phyloP scores from a whole-genome alignment of 1,140 invertebrate genomes.

The Trigoniulus corallinus region DNA sequence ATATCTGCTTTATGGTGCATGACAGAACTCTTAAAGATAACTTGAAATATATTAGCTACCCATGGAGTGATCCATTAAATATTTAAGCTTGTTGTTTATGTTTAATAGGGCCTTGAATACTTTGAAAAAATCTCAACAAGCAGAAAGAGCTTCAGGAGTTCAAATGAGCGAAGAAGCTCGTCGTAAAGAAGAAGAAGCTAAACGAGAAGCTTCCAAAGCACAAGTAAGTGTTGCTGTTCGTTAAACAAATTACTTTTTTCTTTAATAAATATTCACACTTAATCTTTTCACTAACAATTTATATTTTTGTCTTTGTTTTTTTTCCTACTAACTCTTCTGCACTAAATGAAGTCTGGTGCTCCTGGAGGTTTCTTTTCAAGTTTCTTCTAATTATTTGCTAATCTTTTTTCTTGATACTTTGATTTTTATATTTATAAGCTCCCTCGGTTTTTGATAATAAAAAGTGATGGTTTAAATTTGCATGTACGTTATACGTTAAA shows the following conservation, averaged over 20 bases:
- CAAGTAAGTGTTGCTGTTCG: no score
- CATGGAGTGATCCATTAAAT: not conserved
- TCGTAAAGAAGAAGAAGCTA: constrained; percentile 39
- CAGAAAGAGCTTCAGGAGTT: constrained; percentile 27
- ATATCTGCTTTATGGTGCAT: no score
- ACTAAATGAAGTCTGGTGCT: constrained; percentile 20
- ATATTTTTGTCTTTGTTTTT: constrained; percentile 18
- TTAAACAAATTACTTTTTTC: no score
- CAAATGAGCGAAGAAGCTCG: constrained; percentile 27
- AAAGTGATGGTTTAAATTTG: no score
- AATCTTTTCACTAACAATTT: constrained; percentile 17
- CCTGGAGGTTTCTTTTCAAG: constrained; percentile 28
- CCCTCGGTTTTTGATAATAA: no score
- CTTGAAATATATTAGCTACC: not conserved
- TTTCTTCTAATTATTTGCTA: constrained; percentile 24
- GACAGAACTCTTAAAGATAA: not conserved
- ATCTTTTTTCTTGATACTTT: no score
- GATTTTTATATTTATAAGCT: no score
- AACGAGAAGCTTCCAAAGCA: constrained; percentile 23
- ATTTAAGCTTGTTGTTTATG: constrained; percentile 7
- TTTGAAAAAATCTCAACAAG: constrained; percentile 26
- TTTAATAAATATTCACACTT: constrained; percentile 13
- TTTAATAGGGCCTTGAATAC: constrained; percentile 47
- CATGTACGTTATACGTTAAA: no score
- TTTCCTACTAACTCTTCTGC: constrained; percentile 9